These are phyloP conservation scores for Rhopalosiphum nymphaeae DNA, from an alignment of 2,888 invertebrate genomes.

Conservation along the genomic window DNA sequence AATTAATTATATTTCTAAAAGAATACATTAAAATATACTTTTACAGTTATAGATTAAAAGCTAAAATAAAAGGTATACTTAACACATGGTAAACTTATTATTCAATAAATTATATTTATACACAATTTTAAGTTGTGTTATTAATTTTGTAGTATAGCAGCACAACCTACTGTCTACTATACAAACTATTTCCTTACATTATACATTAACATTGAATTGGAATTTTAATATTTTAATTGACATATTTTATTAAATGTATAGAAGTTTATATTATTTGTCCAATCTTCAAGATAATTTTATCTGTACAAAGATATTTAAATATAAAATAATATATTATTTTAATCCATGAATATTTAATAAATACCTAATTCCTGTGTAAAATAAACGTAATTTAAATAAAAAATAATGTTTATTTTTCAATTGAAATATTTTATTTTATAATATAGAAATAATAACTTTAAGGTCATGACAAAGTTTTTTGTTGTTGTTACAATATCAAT, in stretches of 20 bases:
- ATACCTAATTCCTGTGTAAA: neutral
- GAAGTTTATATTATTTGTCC: neutral
- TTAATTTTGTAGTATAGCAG: neutral
- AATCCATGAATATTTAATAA: neutral
- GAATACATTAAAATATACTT: neutral
- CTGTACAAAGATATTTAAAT: neutral
- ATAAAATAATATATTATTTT: neutral
- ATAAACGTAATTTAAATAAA: neutral
- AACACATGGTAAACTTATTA: neutral
- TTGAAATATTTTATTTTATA: neutral
- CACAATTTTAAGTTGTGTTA: neutral
- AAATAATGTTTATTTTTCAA: neutral
- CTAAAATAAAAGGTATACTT: neutral
- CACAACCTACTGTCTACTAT: neutral
- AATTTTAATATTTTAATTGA: neutral
- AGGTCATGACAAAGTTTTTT: neutral
- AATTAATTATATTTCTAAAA: neutral
- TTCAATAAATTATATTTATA: neutral
- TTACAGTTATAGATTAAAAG: neutral
- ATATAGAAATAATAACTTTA: neutral
- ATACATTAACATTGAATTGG: neutral
- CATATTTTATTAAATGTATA: neutral
- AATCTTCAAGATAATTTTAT: neutral
- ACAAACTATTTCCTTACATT: neutral
- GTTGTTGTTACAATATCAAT: neutral